Base-by-base conservation (phyloP, 2,113 vertebrate species). In the Chrysemys picta region DNA sequence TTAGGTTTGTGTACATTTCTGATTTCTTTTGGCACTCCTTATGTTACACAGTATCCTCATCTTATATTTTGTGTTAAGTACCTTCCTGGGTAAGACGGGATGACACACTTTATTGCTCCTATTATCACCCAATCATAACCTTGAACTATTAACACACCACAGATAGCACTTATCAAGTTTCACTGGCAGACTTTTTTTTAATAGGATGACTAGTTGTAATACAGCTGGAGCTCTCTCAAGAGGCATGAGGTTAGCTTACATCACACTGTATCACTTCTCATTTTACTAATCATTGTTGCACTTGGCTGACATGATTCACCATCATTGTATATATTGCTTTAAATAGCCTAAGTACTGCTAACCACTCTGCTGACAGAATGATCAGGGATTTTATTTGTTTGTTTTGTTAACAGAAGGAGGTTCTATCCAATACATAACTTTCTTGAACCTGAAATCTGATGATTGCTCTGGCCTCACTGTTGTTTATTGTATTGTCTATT, bases 221-320 rank as follows among this genome's bases (percentile, higher is more conserved):
- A 22, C 5, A 83, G 81, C 42, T 78, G 42, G 75, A 78, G 75
- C 2, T 91, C 65, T 83, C 29, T 50, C 47, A n/a, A 56, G 2
- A 83, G 25, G 21, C 11, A 38, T 7, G 53, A 90, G 49, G n/a
- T 87, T 81, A 83, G 24, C 50, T 92, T 87, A 38, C 13, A 52
- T 53, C 52, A 52, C 42, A n/a, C 22, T 19, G 25, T 38, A 42
- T 35, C 12, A 3, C 52, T 87, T 80, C 87, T 91, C 49, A 84
- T 49, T n/a, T 80, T 83, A 29, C 0, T 0, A 84, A 25, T 57
- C 0, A 0, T 83, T 38, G 24, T 45, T 85, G 59, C 22, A 49
- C 72, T 87, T 80, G 29, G 25, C 9, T 79, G 62, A 78, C 29
- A 13, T 52, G 3, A 1, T 76, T 76, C 80, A 12, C 10, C 45